Base-by-base conservation (phyloP, 2,797 vertebrate genomes). In the Gymnoscopelus braueri region DNA sequence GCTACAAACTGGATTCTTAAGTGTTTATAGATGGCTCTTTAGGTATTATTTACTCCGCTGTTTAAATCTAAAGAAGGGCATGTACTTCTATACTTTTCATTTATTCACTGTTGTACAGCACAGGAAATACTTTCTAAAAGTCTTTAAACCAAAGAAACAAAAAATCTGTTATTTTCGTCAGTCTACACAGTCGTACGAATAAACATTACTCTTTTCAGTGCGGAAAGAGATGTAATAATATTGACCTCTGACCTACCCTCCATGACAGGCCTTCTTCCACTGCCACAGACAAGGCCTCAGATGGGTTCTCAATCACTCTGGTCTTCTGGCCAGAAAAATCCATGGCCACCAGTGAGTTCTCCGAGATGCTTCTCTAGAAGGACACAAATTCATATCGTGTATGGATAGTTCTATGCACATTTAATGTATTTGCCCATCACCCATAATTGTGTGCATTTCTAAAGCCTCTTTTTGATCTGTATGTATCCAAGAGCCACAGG, bases 261-360 rank as follows among this genome's bases (percentile, higher is more conserved):
- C 98, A 99, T 3, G 96, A 94, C 54, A 98, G 93, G 70, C 97
- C 97, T 90, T 99, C 97, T 90, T 98, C 96, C 64, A 98, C 95
- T 11, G 97, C 98, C 84, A 97, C 96, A 8, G 96, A 97, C 75
- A 98, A 89, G 3, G 92, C 97, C 92, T 99, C 98, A 0, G 95
- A 95, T 3, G 97, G 97, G 88, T 99, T 99, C 87, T 99, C 97
- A 51, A 99, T 98, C 84, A 99, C 95, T 71, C 97, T 93, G 86
- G 94, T 96, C 91, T 94, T 96, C 82, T 96, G 94, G 71, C 98
- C 97, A 58, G 98, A 98, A 87, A 99, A 99, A 91, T 99, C 98
- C 96, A 99, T 98, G 82, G 98, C 97, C 87, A 99, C 97, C 69
- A 99, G 92, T 26, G 96, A 98, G 90, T 96, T 99, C 89, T 99